Evolutionary conservation across 2,797 vertebrate species (phyloP), one percentile per base, ranked within the genome.

Genomic region (Pseudochirops cupreus): DNA sequence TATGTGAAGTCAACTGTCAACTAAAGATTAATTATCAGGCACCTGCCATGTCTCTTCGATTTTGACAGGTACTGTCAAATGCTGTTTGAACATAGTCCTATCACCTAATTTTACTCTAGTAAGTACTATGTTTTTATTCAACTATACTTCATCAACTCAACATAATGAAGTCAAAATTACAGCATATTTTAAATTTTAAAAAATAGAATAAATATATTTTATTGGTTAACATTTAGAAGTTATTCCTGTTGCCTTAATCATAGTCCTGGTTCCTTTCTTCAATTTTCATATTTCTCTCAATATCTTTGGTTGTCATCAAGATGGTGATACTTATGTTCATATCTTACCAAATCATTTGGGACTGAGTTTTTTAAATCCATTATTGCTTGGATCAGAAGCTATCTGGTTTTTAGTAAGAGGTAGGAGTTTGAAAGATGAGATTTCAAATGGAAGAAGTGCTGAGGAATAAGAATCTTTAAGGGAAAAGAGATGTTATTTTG

Each of bases 121-220:
- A 52, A 93, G 28, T 67, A 89, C 91, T 56, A 31, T 39, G 31
- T 14, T 90, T 2, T 94, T 62, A 55, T 93, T 21, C 46, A 31
- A 91, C 59, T 92, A 91, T 96, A 91, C 90, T 95, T 94, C 90
- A 18, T 92, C 31, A n/a, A 10, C 91, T 94, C 54, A 90, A 0
- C 93, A 24, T 93, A 90, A 52, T 93, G 92, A 93, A 5, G 24
- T 96, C 33, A 95, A 18, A 95, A 94, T 91, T 74, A 94, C 91
- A 95, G 46, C 33, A 59, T 55, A 56, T 92, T 96, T 54, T 56
- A 74, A 33, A 50, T 62, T 55, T 55, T 14, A 55, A 93, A 53
- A 94, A 16, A 13, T 56, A 7, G 39, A 94, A 89, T 93, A 87
- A 52, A 92, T 46, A 52, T 39, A 50, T 33, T 91, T 91, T 95